phyloP scores from a whole-genome alignment of 2,113 vertebrate species.

The Synchiropus splendidus region DNA sequence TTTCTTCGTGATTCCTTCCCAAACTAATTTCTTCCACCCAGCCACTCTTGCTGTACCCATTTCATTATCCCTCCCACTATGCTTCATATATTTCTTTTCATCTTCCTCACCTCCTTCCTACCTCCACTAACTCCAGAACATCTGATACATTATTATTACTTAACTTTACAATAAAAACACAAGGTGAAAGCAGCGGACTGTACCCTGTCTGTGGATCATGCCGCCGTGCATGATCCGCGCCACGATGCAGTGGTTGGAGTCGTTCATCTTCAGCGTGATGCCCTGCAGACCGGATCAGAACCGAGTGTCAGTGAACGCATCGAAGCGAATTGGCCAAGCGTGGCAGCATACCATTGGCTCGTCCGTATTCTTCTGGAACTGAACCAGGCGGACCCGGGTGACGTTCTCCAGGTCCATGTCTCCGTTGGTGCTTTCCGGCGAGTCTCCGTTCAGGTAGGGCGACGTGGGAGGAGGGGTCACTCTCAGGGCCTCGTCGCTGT shows the following conservation, averaged over 20 bases:
- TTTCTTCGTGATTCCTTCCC: too few relatives aligned
- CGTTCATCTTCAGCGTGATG: constrained; percentile 98
- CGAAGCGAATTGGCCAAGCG: background rate
- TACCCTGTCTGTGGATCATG: constrained; percentile 99
- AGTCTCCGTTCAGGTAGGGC: constrained; percentile 95
- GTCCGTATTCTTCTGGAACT: constrained; percentile 99
- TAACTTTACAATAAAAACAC: too few relatives aligned
- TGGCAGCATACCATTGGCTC: constrained; percentile 81
- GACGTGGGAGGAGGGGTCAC: constrained; percentile 96
- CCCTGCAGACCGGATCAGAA: constrained; percentile 64
- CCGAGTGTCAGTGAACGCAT: background rate
- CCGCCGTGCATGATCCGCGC: constrained; percentile 98
- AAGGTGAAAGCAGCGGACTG: background rate
- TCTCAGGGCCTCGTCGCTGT: constrained; percentile 93
- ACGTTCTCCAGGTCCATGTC: constrained; percentile 99
- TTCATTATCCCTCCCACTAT: too few relatives aligned
- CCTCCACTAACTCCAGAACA: too few relatives aligned
- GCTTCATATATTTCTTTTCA: too few relatives aligned
- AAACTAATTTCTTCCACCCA: too few relatives aligned
- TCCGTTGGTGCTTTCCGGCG: constrained; percentile 91
- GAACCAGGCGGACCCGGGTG: constrained; percentile 91
- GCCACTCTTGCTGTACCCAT: too few relatives aligned
- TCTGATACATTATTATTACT: too few relatives aligned
- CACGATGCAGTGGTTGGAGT: constrained; percentile 95
- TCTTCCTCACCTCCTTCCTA: too few relatives aligned